Evolutionary conservation across 2,888 invertebrate species (phyloP).

Genomic region (Lasioglossum pauxillum): DNA sequence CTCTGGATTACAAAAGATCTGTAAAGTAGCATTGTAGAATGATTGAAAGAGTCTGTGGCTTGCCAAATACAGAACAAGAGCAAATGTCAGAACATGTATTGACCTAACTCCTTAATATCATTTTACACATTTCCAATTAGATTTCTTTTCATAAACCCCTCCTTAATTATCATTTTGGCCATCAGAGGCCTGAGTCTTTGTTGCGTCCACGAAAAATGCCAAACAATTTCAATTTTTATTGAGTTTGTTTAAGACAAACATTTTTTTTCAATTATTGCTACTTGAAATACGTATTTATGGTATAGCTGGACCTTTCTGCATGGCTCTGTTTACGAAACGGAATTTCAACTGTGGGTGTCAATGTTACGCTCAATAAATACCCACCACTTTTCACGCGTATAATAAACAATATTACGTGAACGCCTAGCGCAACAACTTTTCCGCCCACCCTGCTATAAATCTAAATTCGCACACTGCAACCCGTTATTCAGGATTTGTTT

Average conservation of each 20-base stretch:
- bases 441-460: background rate
- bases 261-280: background rate
- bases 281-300: background rate
- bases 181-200: background rate
- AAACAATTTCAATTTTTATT: background rate
- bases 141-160: background rate
- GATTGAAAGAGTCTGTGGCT: background rate
- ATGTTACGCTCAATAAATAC: background rate
- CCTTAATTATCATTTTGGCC: background rate
- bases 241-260: background rate
- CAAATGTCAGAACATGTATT: background rate
- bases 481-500: slow-evolving; percentile 6
- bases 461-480: background rate
- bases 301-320: background rate
- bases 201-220: background rate
- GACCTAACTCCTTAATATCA: background rate
- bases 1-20: no score
- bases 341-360: background rate
- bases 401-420: slow-evolving; percentile 2
- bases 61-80: background rate
- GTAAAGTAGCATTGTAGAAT: background rate
- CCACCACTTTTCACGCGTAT: background rate
- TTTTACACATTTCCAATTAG: background rate
- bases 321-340: background rate
- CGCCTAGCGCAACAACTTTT: background rate